phyloP scores from a whole-genome alignment of 1,140 invertebrate genomes.

The Bicyclus anynana region DNA sequence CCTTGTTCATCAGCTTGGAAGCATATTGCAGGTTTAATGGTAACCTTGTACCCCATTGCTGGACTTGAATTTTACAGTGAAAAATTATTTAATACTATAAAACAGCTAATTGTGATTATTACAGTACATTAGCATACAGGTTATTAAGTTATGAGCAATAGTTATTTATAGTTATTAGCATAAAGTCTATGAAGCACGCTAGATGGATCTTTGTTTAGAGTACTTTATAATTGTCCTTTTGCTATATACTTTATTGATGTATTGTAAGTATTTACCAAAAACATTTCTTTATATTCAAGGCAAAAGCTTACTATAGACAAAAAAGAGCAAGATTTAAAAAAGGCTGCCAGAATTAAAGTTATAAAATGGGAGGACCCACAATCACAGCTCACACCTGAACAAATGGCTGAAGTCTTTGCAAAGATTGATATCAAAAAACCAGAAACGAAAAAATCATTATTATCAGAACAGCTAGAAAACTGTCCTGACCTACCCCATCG shows the following conservation, averaged over 20 bases:
- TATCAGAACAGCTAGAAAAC: conserved; percentile 86
- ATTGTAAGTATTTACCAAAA: background rate
- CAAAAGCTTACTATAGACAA: conserved; percentile 94
- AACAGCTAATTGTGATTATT: too few relatives aligned
- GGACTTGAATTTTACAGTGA: too few relatives aligned
- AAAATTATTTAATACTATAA: too few relatives aligned
- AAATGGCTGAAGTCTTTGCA: conserved; percentile 84
- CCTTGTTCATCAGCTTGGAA: too few relatives aligned
- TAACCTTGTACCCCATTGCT: too few relatives aligned
- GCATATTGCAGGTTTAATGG: too few relatives aligned
- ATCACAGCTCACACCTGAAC: conserved; percentile 74
- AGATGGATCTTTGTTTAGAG: too few relatives aligned
- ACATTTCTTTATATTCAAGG: conserved; percentile 70
- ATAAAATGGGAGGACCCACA: conserved; percentile 85
- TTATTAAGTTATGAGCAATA: too few relatives aligned
- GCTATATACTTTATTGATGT: background rate
- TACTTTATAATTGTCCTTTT: too few relatives aligned
- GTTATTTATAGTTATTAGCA: too few relatives aligned
- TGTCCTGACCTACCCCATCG: conserved; percentile 86
- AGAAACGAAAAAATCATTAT: conserved; percentile 77
- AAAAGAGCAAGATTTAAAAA: conserved; percentile 90
- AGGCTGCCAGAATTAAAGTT: conserved; percentile 86
- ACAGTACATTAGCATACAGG: too few relatives aligned
- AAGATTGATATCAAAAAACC: conserved; percentile 72
- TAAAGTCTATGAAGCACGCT: too few relatives aligned